phyloP scores from a whole-genome alignment of 1,140 invertebrate species.

The Drosophila nannoptera region DNA sequence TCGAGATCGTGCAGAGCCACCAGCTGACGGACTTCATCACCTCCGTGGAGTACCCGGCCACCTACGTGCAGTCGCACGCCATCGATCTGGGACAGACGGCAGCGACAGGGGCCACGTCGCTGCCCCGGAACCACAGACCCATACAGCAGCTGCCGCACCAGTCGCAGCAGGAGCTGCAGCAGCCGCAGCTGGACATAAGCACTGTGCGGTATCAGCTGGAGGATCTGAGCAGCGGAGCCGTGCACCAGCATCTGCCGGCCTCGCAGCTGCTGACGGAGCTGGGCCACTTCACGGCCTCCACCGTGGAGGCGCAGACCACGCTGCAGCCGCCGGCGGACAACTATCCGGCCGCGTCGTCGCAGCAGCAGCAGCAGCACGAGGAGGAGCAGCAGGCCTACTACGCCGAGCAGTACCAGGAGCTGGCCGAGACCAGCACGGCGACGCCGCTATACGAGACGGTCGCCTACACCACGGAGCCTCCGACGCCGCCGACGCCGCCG shows the following conservation, averaged over 20 bases:
- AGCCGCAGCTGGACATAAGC: slow-evolving; percentile 37
- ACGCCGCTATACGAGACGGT: slow-evolving; percentile 27
- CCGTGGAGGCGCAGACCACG: slow-evolving; percentile 28
- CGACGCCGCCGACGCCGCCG: slow-evolving; percentile 16
- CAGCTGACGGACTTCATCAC: slow-evolving; percentile 83
- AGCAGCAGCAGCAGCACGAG: slow-evolving; percentile 56
- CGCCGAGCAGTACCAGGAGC: slow-evolving; percentile 39
- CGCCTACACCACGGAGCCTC: slow-evolving; percentile 25
- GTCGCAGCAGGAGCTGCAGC: neutral
- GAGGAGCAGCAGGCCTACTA: slow-evolving; percentile 39
- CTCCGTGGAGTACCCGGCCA: slow-evolving; percentile 84
- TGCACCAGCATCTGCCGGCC: slow-evolving; percentile 68
- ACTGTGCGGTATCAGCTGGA: slow-evolving; percentile 75
- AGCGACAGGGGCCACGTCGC: neutral
- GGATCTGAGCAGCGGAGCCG: slow-evolving; percentile 60
- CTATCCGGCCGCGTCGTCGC: slow-evolving; percentile 66
- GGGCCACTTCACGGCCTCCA: slow-evolving; percentile 44
- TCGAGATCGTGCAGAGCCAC: slow-evolving; percentile 82
- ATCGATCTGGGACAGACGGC: slow-evolving; percentile 79
- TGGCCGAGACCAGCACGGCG: slow-evolving; percentile 41
- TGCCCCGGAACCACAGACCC: slow-evolving; percentile 21
- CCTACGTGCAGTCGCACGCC: slow-evolving; percentile 82
- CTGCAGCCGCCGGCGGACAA: slow-evolving; percentile 79
- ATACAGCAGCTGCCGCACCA: slow-evolving; percentile 7
- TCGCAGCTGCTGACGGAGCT: slow-evolving; percentile 71